Base-by-base conservation (phyloP, 2,888 invertebrate species). In the Ectemnius lituratus region DNA sequence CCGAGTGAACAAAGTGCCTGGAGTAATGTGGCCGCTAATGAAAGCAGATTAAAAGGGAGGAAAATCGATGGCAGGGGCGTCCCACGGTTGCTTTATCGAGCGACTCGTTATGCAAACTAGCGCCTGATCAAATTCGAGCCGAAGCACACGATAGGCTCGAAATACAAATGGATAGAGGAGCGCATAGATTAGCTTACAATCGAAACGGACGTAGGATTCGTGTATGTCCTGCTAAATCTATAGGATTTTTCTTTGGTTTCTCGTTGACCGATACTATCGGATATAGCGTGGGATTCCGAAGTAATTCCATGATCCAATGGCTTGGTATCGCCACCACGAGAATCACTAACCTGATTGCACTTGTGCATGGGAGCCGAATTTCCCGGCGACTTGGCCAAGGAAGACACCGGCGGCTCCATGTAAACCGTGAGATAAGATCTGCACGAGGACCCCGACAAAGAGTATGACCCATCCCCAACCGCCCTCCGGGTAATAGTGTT, bases 391-490 rank as follows among this genome's bases (percentile, higher is more conserved):
- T 67, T 94, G 93, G 68, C 93, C 92, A 74, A 93, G 91, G 70
- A 95, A 89, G 57, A 94, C 92, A 11, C 94, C 94, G 45, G 93
- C 92, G n/a, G 94, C 94, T 56, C 94, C 93, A 81, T 96, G 95
- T 80, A 96, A 91, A 0, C 97, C 97, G 85, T 95, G 95, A 20
- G 95, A 94, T 47, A 97, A 91, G 46, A 96, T 92, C 89, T 97
- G 95, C 49, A 94, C 95, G 27, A 95, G 90, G 23, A 96, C 93
- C 18, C 95, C 95, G 28, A 94, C 95, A 18, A 93, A 92, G 1
- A 96, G 93, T 65, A 97, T 94, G 66, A 96, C 93, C 96, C 96
- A 97, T 5, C 97, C 97, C 96, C 96, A 97, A 0, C 96, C 96
- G 6, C 96, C 96, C 91, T 97, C 97, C 46, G 96, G 96, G 91